phyloP scores from a whole-genome alignment of 1,140 invertebrate genomes.

The Drosophila pseudoananassae region DNA sequence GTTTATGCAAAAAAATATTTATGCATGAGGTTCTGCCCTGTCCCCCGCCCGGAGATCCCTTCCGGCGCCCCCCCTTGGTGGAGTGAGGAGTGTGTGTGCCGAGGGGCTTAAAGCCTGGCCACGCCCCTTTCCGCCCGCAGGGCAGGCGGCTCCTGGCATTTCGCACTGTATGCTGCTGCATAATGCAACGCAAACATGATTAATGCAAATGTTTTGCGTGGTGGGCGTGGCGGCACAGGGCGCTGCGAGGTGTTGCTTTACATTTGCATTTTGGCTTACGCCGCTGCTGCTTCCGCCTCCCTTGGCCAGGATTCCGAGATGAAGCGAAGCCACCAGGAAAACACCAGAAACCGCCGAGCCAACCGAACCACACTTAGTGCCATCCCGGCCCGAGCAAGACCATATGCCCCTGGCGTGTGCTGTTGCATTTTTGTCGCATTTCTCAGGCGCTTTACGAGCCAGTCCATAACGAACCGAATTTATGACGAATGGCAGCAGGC shows the following conservation, averaged over 20 bases:
- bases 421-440: conserved; percentile 48
- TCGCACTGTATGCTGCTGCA: conserved; percentile 66
- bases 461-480: conserved; percentile 69
- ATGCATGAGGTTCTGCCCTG: conserved; percentile 40
- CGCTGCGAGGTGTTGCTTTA: conserved; percentile 66
- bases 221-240: conserved; percentile 57
- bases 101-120: conserved; percentile 55
- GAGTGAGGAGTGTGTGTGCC: conserved; percentile 27
- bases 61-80: conserved; percentile 3
- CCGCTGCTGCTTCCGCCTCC: neutral
- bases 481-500: conserved; percentile 70
- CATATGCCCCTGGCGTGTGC: neutral
- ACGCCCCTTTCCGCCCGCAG: conserved; percentile 19
- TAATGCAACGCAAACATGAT: conserved; percentile 81
- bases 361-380: conserved; percentile 73
- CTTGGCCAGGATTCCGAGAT: conserved; percentile 4
- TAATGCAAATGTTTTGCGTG: conserved; percentile 82
- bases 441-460: conserved; percentile 74
- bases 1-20: conserved; percentile 78
- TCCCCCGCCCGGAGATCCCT: conserved; percentile 3
- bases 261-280: conserved; percentile 79
- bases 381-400: conserved; percentile 55
- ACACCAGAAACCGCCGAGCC: conserved; percentile 35
- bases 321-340: conserved; percentile 14
- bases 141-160: neutral